Evolutionary conservation across 23 tunicate species (phyloP), one percentile per base, ranked within the genome.

Genomic region (Phallusia fumigata): DNA sequence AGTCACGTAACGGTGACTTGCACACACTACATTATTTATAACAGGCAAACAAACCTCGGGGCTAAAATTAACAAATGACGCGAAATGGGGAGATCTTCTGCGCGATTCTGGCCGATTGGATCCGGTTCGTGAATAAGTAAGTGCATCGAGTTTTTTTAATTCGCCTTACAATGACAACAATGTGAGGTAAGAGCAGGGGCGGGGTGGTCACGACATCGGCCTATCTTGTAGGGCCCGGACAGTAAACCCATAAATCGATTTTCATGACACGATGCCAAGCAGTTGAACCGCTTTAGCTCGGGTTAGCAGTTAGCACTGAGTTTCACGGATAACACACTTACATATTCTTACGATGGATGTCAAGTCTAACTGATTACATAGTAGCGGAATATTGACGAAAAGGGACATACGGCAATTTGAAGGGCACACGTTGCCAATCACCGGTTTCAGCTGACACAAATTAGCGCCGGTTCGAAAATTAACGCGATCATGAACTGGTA

Each of bases 211-310:
- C 69, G 69, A 58, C 69, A 58, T 13, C 28, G 13, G 26, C 15
- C 28, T 24, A 58, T 58, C 28, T 58, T 58, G 28, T 21, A 58
- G 15, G 15, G 16, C 11, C 11, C 28, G 69, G 69, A 58, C 69
- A 58, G 69, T 58, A 58, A 58, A 24, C 69, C 69, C 69, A 58
- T 58, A 58, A 58, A 58, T 58, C 28, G 69, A 58, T 58, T 58
- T 13, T 58, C 69, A 58, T 58, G 69, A 58, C 69, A 58, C 28
- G 69, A 58, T 13, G 69, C 28, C 5, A 58, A 58, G 28, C 11
- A 21, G 26, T 58, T 21, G 28, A 58, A 58, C 69, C 26, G 69
- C 28, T 24, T 22, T 58, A 3, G 26, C 69, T 58, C 47, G 47
- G n/a, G 47, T 40, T 40, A 5, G 47, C 47, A 40, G 47, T 40